Evolutionary conservation across 2,113 vertebrate species (phyloP), one percentile per base, ranked within the genome.

Genomic region (Speoplatyrhinus poulsoni): DNA sequence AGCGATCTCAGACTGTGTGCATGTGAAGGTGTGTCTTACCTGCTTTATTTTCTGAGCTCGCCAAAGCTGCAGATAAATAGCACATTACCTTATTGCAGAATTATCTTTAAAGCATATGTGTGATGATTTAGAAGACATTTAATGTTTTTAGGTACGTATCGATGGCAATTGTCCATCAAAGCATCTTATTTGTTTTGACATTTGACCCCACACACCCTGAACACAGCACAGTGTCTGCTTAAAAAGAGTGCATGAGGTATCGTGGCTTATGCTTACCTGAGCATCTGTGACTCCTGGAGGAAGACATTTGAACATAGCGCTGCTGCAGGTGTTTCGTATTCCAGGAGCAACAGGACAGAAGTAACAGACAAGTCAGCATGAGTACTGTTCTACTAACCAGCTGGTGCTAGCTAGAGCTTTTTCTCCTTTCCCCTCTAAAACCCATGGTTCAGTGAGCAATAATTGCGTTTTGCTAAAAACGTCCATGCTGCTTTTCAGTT

Each of bases 41-140:
- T 98, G 97, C 76, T 96, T 97, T 80, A 97, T 94, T 90, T 98
- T 98, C 83, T 98, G 96, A 58, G 96, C 96, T 77, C 93, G 91
- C 96, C 95, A 98, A 78, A 98, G 95, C 95, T 92, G 82, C 9
- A 17, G 49, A 81, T 0, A 62, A 63, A 82, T 36, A 69, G 65
- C 3, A 54, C 12, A 33, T 48, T 2, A 65, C 4, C 3, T 46
- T 7, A 65, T 12, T 33, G 10, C 36, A 56, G 13, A 56, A 19
- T 9, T 1, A 13, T 13, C 9, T 54, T 4, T 13, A 53, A n/a
- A 53, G 12, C 12, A 41, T 13, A 53, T n/a, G 3, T 13, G 52
- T 53, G 12, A 53, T 15, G 13, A 17, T n/a, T 50, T 9, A 9
- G 46, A 5, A 16, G 46, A 53, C 9, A 50, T 33, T 46, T 50